These are phyloP conservation scores for Cirrhinus molitorella DNA, from an alignment of 2,797 vertebrate genomes.

Conservation along the genomic window DNA sequence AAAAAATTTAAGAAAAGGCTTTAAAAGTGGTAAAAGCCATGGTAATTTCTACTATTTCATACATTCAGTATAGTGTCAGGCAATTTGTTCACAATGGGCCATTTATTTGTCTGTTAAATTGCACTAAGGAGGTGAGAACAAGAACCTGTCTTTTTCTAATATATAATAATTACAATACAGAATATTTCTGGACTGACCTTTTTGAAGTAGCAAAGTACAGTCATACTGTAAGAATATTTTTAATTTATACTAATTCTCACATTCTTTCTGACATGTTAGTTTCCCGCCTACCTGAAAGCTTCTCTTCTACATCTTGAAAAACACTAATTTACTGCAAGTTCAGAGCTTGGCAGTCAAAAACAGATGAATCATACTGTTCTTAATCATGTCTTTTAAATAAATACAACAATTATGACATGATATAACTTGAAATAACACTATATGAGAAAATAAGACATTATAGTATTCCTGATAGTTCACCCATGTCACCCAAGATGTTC, in stretches of 20 bases:
- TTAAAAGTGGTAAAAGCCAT: neutral
- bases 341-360: neutral
- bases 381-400: neutral
- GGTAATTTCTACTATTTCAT: neutral
- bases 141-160: neutral
- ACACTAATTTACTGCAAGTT: neutral
- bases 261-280: neutral
- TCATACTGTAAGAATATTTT: neutral
- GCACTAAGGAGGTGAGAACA: neutral
- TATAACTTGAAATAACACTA: neutral
- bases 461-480: neutral
- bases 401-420: neutral
- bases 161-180: neutral
- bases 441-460: neutral
- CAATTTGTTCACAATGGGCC: neutral
- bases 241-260: neutral
- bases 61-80: conserved; percentile 1
- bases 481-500: too few relatives aligned
- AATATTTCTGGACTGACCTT: neutral
- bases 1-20: neutral
- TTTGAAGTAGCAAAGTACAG: neutral
- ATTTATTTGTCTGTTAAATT: conserved; percentile 25
- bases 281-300: neutral
- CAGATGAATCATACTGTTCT: neutral
- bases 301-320: neutral